Conservation (phyloP, 2,888 invertebrate genomes). For the Allolobophora icterica region DNA sequence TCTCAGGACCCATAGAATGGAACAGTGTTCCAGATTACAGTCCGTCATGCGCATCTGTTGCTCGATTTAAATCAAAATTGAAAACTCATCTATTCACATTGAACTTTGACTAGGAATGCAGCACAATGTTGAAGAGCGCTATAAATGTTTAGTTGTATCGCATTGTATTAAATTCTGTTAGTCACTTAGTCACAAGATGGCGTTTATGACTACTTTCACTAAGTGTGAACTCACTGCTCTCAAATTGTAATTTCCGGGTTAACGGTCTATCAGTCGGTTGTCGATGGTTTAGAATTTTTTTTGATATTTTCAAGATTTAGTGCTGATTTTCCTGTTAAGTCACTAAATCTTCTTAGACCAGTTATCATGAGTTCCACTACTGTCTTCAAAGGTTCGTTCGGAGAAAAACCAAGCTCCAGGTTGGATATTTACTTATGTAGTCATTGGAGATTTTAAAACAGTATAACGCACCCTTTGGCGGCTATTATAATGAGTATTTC, state of each 20-base stretch:
- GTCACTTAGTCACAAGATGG: not conserved
- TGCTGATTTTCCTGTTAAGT: not conserved
- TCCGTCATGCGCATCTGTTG: too few species aligned
- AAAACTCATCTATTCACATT: too few species aligned
- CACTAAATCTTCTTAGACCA: not conserved
- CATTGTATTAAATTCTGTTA: too few species aligned
- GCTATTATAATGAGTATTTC: too few species aligned
- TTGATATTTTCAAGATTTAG: not conserved
- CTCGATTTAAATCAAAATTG: too few species aligned
- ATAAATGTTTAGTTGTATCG: too few species aligned
- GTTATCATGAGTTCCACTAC: constrained; percentile 31
- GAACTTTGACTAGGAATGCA: too few species aligned
- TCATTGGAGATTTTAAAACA: not conserved
- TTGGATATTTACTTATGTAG: not conserved
- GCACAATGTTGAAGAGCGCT: too few species aligned
- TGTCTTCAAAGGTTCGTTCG: constrained; percentile 27
- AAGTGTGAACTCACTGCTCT: not conserved
- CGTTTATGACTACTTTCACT: not conserved
- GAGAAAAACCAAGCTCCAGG: constrained; percentile 34
- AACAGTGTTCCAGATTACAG: too few species aligned
- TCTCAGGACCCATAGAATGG: too few species aligned
- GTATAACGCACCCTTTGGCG: not conserved
- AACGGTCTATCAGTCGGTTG: not conserved
- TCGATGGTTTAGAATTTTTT: not conserved
- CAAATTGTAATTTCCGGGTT: not conserved